phyloP scores from a whole-genome alignment of 2,113 vertebrate species.

The Toxotes chatareus region DNA sequence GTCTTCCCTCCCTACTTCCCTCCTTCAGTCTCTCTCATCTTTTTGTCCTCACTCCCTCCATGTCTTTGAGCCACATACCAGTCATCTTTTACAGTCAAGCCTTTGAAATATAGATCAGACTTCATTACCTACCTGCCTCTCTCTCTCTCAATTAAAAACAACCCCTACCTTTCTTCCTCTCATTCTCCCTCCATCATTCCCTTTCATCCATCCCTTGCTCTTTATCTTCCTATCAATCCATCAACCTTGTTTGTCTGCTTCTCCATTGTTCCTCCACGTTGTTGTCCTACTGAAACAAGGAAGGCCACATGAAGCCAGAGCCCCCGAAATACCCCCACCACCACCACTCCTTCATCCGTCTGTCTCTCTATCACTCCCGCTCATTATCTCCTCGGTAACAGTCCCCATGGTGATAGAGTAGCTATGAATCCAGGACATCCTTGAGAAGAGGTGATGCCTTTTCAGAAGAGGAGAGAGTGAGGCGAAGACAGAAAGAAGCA shows the following conservation, averaged over 20 bases:
- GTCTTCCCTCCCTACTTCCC: neutral
- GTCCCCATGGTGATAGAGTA: constrained; percentile 81
- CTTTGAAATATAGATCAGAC: constrained; percentile 80
- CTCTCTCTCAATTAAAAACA: constrained; percentile 27
- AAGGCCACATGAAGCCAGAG: constrained; percentile 28
- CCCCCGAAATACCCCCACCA: neutral
- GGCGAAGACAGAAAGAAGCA: constrained; percentile 19
- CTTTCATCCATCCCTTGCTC: constrained; percentile 22
- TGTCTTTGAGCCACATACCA: constrained; percentile 68
- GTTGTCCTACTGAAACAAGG: constrained; percentile 19
- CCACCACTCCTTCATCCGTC: constrained; percentile 31
- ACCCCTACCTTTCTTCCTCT: neutral
- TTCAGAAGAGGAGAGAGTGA: constrained; percentile 60
- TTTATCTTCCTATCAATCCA: constrained; percentile 47
- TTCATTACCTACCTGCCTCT: constrained; percentile 45
- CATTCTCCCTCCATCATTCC: constrained; percentile 1
- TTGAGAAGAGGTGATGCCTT: constrained; percentile 82
- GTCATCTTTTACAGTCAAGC: constrained; percentile 56
- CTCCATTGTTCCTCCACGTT: neutral
- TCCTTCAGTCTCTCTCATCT: constrained; percentile 46
- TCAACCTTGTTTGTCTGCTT: constrained; percentile 2
- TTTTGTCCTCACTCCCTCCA: constrained; percentile 48
- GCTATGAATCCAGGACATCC: constrained; percentile 83
- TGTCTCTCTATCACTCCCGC: constrained; percentile 47
- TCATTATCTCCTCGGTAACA: constrained; percentile 82